Evolutionary conservation across 2,888 invertebrate genomes (phyloP), one percentile per base, ranked within the genome.

Genomic region (Caenorhabditis uteleia): DNA sequence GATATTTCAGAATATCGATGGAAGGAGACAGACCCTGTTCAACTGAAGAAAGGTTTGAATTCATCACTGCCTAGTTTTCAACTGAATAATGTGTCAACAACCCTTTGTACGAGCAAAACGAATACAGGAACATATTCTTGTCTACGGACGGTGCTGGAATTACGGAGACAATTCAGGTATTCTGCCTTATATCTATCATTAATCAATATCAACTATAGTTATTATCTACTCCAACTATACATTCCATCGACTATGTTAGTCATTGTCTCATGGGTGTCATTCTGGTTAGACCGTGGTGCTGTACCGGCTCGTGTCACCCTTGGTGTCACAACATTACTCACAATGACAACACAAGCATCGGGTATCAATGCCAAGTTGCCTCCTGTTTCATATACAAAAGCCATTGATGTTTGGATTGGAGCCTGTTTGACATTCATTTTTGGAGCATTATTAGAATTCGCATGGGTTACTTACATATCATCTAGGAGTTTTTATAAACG

Each of bases 221-320:
- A 95, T 89, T 97, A 95, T 88, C 89, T 97, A 84, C 94, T 97
- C 85, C 95, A 95, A 89, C 94, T 95, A 87, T 97, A 97, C 89
- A 93, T 95, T 84, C 97, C 97, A 50, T 95, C 95, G 88, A 93
- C 93, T 40, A 84, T 84, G 81, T 61, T 84, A 21, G 82, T 83
- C 27, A 79, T 79, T 39, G 79, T 79, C 23, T 78, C 78, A 14
- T 74, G 75, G 78, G 75, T 79, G 1, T 78, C 77, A 12, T 80
- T 80, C 58, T 80, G 81, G 81, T 64, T 81, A 20, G 79, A 79
- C 42, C 43, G 74, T 18, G 62, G 66, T 7, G 74, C 77, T 0
- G 75, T 75, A 12, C 77, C 77, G 2, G 77, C 75, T 8, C 42
- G 77, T 59, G 75, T 77, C 6, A 77, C 77, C 2, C 88, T 95